Evolutionary conservation across 2,888 invertebrate genomes (phyloP).

Genomic region (Rhaphigaster nebulosa): DNA sequence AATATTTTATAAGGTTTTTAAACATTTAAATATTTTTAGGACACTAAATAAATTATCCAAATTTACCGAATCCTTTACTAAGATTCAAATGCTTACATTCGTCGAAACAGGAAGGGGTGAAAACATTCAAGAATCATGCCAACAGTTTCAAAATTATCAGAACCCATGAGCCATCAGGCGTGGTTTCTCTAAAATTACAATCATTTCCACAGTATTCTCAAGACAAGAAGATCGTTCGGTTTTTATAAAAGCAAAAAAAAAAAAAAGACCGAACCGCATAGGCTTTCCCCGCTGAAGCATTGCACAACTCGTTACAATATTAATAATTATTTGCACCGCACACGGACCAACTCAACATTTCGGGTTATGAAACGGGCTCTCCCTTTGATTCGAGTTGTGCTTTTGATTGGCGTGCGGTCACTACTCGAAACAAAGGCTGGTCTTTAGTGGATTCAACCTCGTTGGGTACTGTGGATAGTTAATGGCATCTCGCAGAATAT

Average conservation of each 20-base stretch:
- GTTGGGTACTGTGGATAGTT: background rate
- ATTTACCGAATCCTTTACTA: background rate
- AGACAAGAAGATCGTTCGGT: conserved; percentile 9
- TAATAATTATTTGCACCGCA: conserved; percentile 35
- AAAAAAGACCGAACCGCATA: background rate
- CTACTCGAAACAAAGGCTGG: background rate
- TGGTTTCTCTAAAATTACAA: background rate
- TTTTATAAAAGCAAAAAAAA: conserved; percentile 1
- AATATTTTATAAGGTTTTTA: too few species aligned
- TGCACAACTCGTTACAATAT: background rate
- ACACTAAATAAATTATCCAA: background rate
- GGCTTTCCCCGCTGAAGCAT: background rate
- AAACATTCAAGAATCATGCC: background rate
- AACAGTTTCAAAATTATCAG: background rate
- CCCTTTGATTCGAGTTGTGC: background rate
- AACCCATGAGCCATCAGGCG: background rate
- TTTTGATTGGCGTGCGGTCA: conserved; percentile 19
- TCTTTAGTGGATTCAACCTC: background rate
- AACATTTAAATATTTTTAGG: too few species aligned
- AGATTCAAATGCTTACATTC: background rate
- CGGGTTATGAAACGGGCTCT: background rate
- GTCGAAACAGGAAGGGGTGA: background rate
- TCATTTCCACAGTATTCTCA: background rate
- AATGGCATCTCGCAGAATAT: background rate
- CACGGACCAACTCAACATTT: background rate